phyloP scores from a whole-genome alignment of 2,888 invertebrate genomes.

The Aleiodes leptofemur region DNA sequence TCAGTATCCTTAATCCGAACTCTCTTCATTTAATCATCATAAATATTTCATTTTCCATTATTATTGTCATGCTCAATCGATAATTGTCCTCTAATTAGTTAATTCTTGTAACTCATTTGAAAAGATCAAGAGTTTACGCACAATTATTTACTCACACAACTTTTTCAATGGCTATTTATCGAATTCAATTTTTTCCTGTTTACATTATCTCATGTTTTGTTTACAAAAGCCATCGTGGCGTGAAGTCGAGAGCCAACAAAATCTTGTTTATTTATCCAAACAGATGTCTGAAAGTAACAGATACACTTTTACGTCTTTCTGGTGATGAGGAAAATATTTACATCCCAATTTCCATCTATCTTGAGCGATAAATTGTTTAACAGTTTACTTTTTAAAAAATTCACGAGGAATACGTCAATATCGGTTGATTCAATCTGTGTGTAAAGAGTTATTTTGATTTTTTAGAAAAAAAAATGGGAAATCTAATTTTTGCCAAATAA shows the following conservation, averaged over 20 bases:
- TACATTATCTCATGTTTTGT: not conserved
- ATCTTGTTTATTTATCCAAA: slow-evolving; percentile 10
- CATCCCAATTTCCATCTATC: not conserved
- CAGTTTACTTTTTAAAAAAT: not conserved
- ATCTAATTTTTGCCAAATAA: slow-evolving; percentile 18
- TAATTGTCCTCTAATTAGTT: not conserved
- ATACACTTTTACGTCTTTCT: not conserved
- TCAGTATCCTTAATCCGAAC: not conserved
- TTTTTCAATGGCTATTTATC: not conserved
- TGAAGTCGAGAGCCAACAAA: not conserved
- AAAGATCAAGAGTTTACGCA: not conserved
- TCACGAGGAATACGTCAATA: not conserved
- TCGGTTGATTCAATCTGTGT: too few relatives aligned
- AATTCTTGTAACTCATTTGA: not conserved
- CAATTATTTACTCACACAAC: not conserved
- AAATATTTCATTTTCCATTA: not conserved
- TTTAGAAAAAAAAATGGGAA: not conserved
- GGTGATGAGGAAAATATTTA: slow-evolving; percentile 16
- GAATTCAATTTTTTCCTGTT: not conserved
- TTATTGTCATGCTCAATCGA: not conserved
- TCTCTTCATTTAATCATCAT: not conserved
- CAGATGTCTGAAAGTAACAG: slow-evolving; percentile 18
- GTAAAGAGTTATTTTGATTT: too few relatives aligned
- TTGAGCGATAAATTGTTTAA: not conserved
- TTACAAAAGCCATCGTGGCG: slow-evolving; percentile 5